These are phyloP conservation scores for Cataglyphis rosenhaueri DNA, from an alignment of 2,888 invertebrate genomes.

Conservation along the genomic window DNA sequence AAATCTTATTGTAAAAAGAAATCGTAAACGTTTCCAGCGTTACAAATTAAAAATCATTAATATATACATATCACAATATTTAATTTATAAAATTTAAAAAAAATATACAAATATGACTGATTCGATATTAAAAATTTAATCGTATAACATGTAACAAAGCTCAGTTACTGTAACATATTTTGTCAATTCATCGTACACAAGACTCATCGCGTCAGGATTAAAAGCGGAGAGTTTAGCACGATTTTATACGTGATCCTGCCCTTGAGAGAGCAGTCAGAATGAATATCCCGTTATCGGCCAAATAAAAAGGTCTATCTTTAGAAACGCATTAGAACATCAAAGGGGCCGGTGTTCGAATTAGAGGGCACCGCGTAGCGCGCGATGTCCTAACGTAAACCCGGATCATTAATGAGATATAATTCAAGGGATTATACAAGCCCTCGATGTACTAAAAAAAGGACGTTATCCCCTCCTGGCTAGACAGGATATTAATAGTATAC, in stretches of 20 bases:
- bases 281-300: constrained; percentile 16
- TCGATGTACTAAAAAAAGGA: constrained; percentile 47
- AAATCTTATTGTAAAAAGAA: not conserved
- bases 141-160: not conserved
- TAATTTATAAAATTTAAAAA: not conserved
- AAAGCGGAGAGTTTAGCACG: not conserved
- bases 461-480: constrained; percentile 34
- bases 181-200: not conserved
- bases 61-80: not conserved
- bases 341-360: constrained; percentile 56
- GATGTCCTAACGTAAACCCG: constrained; percentile 17
- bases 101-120: not conserved
- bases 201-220: not conserved
- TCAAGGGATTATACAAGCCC: constrained; percentile 52
- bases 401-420: constrained; percentile 60
- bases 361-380: constrained; percentile 26
- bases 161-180: not conserved
- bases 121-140: not conserved
- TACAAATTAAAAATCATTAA: not conserved
- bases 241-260: constrained; percentile 13
- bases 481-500: constrained; percentile 58
- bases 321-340: constrained; percentile 57
- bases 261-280: constrained; percentile 13
- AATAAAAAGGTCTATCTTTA: constrained; percentile 44
- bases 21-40: not conserved